Conservation (phyloP, 2,113 vertebrate genomes). For the Poeciliopsis prolifica region DNA sequence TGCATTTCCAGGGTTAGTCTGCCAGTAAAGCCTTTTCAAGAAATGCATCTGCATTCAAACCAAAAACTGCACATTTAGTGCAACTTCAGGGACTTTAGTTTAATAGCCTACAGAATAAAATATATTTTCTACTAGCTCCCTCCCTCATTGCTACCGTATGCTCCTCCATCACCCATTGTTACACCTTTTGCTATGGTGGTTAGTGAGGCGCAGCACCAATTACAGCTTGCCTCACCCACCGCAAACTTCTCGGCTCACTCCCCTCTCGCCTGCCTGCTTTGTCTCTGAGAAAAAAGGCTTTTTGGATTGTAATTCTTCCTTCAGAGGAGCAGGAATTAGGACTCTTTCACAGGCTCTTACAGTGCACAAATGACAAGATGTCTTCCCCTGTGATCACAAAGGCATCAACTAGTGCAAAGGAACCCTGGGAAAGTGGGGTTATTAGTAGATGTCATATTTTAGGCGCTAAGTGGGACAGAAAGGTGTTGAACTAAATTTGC, state of each 20-base stretch:
- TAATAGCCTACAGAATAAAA: not conserved
- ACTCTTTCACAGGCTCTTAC: slow-evolving; percentile 23
- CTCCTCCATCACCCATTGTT: slow-evolving; percentile 55
- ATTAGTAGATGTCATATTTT: slow-evolving; percentile 20
- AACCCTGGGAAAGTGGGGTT: slow-evolving; percentile 9
- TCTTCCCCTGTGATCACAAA: slow-evolving; percentile 35
- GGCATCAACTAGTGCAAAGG: slow-evolving; percentile 10
- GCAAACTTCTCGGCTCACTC: slow-evolving; percentile 13
- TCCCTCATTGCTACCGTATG: slow-evolving; percentile 20
- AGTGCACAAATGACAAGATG: slow-evolving; percentile 30
- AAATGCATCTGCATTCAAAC: not conserved
- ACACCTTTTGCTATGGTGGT: slow-evolving; percentile 55
- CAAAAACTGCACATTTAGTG: not conserved
- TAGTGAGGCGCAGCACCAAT: slow-evolving; percentile 60
- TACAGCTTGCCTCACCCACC: slow-evolving; percentile 47
- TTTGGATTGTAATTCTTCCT: slow-evolving; percentile 34
- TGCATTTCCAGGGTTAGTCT: not conserved
- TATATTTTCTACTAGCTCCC: slow-evolving; percentile 1
- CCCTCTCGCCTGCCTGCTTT: slow-evolving; percentile 27
- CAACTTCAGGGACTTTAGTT: not conserved
- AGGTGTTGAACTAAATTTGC: slow-evolving; percentile 25
- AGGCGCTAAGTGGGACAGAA: not conserved
- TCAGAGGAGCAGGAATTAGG: slow-evolving; percentile 34
- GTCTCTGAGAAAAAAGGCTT: slow-evolving; percentile 48
- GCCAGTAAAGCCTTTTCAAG: not conserved